A percentile compares a stretch with the other conserved stretches of the same genome.
These are phyloP conservation scores for Heliconius charithonia DNA, from an alignment of 2,888 invertebrate genomes.

Conservation along the genomic window DNA sequence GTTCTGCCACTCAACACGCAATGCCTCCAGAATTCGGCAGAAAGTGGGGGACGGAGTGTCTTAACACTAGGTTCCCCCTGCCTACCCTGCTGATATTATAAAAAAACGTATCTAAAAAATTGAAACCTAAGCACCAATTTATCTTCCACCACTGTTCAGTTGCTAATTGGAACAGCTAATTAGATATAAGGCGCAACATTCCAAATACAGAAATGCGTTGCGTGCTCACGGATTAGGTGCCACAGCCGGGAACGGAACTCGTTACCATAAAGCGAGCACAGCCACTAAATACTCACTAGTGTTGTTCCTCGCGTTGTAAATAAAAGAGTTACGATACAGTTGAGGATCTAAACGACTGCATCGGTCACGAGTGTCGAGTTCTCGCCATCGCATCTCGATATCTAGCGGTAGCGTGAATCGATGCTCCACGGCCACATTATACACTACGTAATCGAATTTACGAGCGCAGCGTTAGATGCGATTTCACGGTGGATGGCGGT, in stretches of 20 bases:
- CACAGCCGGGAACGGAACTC: background rate
- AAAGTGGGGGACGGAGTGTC: too few species aligned
- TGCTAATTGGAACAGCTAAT: background rate
- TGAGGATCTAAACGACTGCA: conserved; percentile 57
- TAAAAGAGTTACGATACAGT: conserved; percentile 43
- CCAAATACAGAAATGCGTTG: background rate
- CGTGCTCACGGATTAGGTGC: background rate
- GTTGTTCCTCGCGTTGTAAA: conserved; percentile 26
- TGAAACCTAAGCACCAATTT: too few species aligned
- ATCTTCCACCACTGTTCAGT: too few species aligned
- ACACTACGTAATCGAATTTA: conserved; percentile 60
- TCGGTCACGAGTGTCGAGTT: conserved; percentile 68
- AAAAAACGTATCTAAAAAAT: too few species aligned
- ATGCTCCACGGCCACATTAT: conserved; percentile 36
- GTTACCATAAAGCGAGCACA: conserved; percentile 18
- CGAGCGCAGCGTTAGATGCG: conserved; percentile 68
- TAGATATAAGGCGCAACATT: background rate
- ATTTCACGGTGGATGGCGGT: conserved; percentile 66
- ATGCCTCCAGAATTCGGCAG: too few species aligned
- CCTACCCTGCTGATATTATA: too few species aligned
- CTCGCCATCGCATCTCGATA: conserved; percentile 37
- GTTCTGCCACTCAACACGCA: too few species aligned
- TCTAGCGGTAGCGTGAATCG: conserved; percentile 49
- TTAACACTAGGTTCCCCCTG: too few species aligned
- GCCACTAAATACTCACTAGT: conserved; percentile 28